These are phyloP conservation scores for Cryptus viduatorius DNA, from an alignment of 2,888 invertebrate species.

Conservation along the genomic window DNA sequence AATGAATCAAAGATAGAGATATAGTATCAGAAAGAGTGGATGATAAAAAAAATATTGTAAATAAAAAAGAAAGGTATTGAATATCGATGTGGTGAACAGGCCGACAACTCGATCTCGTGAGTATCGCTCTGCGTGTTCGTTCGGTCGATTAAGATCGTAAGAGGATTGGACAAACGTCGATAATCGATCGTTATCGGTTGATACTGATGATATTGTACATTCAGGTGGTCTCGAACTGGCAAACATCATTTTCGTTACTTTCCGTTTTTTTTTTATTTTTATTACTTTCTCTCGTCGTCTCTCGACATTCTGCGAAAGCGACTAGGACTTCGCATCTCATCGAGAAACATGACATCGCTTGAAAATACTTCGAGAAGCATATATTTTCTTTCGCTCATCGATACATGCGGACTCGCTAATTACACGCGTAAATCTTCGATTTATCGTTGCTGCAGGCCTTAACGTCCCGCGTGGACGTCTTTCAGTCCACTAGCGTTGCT, in stretches of 20 bases:
- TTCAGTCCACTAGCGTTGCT: neutral
- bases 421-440: constrained; percentile 58
- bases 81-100: constrained; percentile 8
- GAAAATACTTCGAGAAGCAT: neutral
- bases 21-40: neutral
- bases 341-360: constrained; percentile 19
- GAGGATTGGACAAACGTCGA: constrained; percentile 53
- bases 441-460: constrained; percentile 44
- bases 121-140: constrained; percentile 13
- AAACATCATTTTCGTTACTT: neutral
- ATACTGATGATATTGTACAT: constrained; percentile 41
- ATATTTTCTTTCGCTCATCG: constrained; percentile 18
- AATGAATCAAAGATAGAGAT: constrained; percentile 18
- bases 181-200: constrained; percentile 59
- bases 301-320: neutral
- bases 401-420: constrained; percentile 42
- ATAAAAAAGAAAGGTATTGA: constrained; percentile 22
- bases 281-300: neutral
- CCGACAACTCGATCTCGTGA: constrained; percentile 34
- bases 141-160: constrained; percentile 63
- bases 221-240: constrained; percentile 13
- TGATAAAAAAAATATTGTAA: neutral
- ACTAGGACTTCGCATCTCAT: constrained; percentile 12
- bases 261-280: neutral
- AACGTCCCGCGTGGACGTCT: constrained; percentile 8